These are phyloP conservation scores for Lanius collurio DNA, from an alignment of 2,113 vertebrate genomes.

Conservation along the genomic window DNA sequence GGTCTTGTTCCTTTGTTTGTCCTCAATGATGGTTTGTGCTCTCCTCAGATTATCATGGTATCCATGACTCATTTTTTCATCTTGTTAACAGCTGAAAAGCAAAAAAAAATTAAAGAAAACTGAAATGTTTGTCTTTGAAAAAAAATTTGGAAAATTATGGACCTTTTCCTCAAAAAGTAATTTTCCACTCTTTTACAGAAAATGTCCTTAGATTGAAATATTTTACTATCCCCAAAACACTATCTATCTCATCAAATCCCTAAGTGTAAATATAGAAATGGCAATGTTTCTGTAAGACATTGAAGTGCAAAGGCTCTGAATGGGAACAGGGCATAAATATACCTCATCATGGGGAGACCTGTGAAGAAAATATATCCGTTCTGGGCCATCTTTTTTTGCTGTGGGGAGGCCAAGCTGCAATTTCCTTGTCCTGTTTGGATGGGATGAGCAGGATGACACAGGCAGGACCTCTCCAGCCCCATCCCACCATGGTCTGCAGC, in stretches of 20 bases:
- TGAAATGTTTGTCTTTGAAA: not conserved
- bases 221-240: not conserved
- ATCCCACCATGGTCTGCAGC: rapidly evolving
- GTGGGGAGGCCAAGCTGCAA: not conserved
- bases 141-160: not conserved
- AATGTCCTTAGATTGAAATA: not conserved
- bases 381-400: not conserved
- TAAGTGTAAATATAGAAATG: not conserved
- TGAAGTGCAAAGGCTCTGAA: not conserved
- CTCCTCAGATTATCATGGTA: not conserved
- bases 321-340: not conserved
- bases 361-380: not conserved
- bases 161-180: not conserved
- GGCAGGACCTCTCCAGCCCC: not conserved
- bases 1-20: not conserved
- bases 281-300: not conserved
- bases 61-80: not conserved
- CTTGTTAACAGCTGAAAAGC: not conserved
- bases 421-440: not conserved
- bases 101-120: not conserved
- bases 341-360: rapidly evolving
- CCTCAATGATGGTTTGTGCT: not conserved
- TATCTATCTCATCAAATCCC: not conserved
- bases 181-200: not conserved
- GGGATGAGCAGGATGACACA: not conserved